Base-by-base conservation (phyloP, 2,113 vertebrate genomes). In the Strigops habroptila region DNA sequence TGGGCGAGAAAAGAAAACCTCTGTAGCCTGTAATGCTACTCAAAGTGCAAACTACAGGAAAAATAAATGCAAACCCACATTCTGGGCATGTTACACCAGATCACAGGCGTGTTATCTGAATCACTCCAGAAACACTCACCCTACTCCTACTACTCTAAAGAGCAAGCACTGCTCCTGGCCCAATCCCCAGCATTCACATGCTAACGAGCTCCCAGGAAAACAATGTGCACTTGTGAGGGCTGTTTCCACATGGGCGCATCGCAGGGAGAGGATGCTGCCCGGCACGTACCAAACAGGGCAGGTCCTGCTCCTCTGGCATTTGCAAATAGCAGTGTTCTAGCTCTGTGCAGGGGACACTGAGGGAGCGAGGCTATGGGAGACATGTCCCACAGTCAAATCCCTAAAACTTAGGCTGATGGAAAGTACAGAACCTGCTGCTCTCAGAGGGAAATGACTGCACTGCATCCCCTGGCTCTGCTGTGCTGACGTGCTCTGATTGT, bases 171-270 rank as follows among this genome's bases (percentile, higher is more conserved):
- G 62, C 76, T 93, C 86, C 82, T 76, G 87, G 93, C 86, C 91
- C 81, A 35, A 90, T 33, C 51, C 52, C 48, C 67, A 80, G 33
- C 53, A 75, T 52, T 84, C 91, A 52, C 51, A 86, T 13, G 31
- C 88, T 96, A 96, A 96, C 30, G 18, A 96, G 73, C 74, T 85
- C n/a, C 35, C 57, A n/a, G 41, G 67, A 90, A 77, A 64, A 96
- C 95, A 97, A 91, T 5, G 46, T 14, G 46, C 64, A 63, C 71
- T 97, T 96, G 92, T 95, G 81, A 92, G 49, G 55, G 88, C 78
- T 63, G 49, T 68, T 95, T 95, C 94, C 65, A 41, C 86, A 81
- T 33, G 14, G 33, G 22, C 0, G 39, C 3, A 3, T 9, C 1
- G 22, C 59, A 84, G 70, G 30, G 86, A 94, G 86, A 86, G 49